Evolutionary conservation across 2,797 vertebrate genomes (phyloP).

Genomic region (Sorex maritimensis): DNA sequence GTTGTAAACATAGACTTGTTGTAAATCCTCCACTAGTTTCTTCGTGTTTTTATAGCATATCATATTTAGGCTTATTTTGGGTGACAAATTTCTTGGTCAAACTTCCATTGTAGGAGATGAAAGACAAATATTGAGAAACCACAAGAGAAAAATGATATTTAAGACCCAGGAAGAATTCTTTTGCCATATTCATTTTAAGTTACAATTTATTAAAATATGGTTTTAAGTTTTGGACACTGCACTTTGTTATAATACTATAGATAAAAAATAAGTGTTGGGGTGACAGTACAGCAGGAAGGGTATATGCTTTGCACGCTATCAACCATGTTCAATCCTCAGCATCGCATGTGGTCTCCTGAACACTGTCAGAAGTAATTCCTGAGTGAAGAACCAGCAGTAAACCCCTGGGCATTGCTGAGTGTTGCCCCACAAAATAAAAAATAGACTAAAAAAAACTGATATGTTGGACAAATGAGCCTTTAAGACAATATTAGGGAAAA

Average conservation of each 20-base stretch:
- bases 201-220: conserved; percentile 55
- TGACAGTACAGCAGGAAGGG: too few relatives aligned
- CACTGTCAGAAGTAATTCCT: too few relatives aligned
- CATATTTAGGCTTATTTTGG: conserved; percentile 72
- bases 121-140: conserved; percentile 69
- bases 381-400: too few relatives aligned
- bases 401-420: too few relatives aligned
- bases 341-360: too few relatives aligned
- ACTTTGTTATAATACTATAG: not conserved
- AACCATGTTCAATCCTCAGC: too few relatives aligned
- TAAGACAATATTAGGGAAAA: not conserved
- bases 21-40: not conserved
- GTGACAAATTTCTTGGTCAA: conserved; percentile 61
- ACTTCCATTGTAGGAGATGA: conserved; percentile 61
- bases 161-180: conserved; percentile 53
- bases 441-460: not conserved
- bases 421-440: not conserved
- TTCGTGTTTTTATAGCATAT: conserved; percentile 60
- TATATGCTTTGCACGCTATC: too few relatives aligned
- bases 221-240: conserved; percentile 35
- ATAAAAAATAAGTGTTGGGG: not conserved
- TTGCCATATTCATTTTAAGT: conserved; percentile 33
- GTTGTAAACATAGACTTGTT: not conserved
- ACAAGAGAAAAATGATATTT: conserved; percentile 51
- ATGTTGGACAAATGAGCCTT: not conserved